Conservation (phyloP, 2,113 vertebrate species). For the Proterorhinus semilunaris region DNA sequence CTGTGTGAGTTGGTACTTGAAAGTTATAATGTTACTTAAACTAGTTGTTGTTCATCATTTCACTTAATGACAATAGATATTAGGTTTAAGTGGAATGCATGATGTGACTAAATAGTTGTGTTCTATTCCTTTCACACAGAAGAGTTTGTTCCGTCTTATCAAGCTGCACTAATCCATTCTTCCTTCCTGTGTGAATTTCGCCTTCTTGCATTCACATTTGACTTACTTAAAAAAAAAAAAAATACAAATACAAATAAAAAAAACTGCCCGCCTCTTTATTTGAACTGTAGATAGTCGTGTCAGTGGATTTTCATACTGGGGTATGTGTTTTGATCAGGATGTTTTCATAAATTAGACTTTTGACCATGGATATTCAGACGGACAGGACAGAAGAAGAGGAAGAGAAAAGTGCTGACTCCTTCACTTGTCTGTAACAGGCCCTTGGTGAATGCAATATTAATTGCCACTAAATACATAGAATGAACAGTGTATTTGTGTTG, state of each 20-base stretch:
- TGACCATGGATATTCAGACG: conserved; percentile 34
- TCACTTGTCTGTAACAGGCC: background rate
- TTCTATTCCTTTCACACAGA: background rate
- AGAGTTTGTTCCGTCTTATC: conserved; percentile 21
- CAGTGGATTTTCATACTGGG: background rate
- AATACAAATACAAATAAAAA: too few species aligned
- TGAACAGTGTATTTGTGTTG: background rate
- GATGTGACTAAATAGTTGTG: too few species aligned
- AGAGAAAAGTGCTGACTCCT: conserved; percentile 36
- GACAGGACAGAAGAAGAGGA: conserved; percentile 8
- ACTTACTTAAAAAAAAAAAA: too few species aligned
- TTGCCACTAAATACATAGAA: background rate
- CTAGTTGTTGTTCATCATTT: conserved; percentile 29
- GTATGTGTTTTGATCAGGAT: conserved; percentile 16
- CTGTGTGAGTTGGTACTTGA: background rate
- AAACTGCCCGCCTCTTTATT: background rate
- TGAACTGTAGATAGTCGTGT: background rate
- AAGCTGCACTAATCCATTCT: conserved; percentile 36
- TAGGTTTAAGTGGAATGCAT: too few species aligned
- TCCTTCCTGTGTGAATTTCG: conserved; percentile 50
- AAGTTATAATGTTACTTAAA: background rate
- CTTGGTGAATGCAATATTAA: background rate
- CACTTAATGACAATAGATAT: background rate
- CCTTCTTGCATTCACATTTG: conserved; percentile 34
- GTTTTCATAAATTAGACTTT: conserved; percentile 22